These are phyloP conservation scores for Nothoprocta perdicaria DNA, from an alignment of 2,113 vertebrate species.

Conservation along the genomic window DNA sequence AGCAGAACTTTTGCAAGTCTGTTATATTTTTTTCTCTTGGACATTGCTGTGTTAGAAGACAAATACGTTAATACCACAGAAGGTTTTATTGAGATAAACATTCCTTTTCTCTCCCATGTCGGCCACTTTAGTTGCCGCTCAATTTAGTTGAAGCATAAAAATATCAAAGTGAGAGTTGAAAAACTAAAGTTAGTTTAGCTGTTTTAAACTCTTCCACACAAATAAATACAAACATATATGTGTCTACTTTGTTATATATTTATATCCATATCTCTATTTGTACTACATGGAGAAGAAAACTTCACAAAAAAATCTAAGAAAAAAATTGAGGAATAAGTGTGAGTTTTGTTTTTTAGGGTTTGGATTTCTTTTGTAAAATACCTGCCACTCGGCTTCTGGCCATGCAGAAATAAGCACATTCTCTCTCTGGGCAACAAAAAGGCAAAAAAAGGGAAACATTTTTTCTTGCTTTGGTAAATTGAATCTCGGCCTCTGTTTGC, in stretches of 20 bases:
- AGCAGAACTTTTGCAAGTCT: constrained; percentile 19
- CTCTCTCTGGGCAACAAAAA: neutral
- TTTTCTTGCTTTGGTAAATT: neutral
- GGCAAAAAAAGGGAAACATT: neutral
- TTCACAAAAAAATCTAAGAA: neutral
- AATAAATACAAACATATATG: neutral
- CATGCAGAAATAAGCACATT: neutral
- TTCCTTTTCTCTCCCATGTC: neutral
- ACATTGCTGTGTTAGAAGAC: neutral
- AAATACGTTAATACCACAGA: constrained; percentile 33
- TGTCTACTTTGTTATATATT: constrained; percentile 18
- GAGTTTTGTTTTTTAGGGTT: neutral
- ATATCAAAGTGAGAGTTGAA: neutral
- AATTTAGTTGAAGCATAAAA: constrained; percentile 11
- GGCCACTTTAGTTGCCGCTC: neutral
- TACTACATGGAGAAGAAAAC: neutral
- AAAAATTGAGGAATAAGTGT: neutral
- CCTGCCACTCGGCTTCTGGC: neutral
- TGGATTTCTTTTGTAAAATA: neutral
- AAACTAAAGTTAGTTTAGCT: neutral
- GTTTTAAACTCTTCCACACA: constrained; percentile 12
- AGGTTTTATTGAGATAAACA: constrained; percentile 52
- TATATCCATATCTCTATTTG: neutral
- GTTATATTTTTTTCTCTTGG: neutral
- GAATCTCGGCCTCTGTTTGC: neutral